Percentiles rank a stretch among this genome's conserved stretches.
Conservation (phyloP, 2,113 vertebrate species). For the Passer montanus region DNA sequence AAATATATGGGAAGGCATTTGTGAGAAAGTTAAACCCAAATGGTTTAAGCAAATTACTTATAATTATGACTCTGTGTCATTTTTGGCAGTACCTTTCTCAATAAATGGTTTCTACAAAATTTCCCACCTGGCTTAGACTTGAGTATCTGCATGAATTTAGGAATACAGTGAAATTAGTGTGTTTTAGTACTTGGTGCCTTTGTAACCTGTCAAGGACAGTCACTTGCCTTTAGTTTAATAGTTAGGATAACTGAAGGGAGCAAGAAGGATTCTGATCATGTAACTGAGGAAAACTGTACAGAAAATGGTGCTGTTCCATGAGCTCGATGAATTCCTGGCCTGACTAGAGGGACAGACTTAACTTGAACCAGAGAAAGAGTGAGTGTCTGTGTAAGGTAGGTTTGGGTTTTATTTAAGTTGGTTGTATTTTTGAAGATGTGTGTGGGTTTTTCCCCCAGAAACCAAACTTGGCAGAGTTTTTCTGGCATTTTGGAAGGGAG, state of each 20-base stretch:
- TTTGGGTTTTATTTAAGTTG: neutral
- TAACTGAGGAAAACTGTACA: neutral
- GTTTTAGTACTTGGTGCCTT: neutral
- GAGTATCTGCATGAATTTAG: neutral
- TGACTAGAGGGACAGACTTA: neutral
- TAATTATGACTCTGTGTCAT: neutral
- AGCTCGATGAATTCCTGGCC: neutral
- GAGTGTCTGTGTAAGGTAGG: neutral
- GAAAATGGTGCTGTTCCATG: neutral
- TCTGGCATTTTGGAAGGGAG: neutral
- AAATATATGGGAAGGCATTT: neutral
- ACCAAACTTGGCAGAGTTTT: neutral
- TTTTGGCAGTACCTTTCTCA: neutral
- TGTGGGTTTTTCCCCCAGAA: accelerated
- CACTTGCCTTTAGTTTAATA: neutral
- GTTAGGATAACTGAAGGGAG: neutral
- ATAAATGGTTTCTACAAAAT: neutral
- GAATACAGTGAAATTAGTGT: neutral
- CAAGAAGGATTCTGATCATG: neutral
- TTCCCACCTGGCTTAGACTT: neutral
- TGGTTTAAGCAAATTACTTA: neutral
- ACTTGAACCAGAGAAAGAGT: neutral
- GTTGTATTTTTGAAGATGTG: neutral
- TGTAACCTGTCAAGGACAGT: neutral
- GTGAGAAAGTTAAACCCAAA: neutral